Evolutionary conservation across 2,797 vertebrate genomes (phyloP).

Genomic region (Rhodeus uyekii): DNA sequence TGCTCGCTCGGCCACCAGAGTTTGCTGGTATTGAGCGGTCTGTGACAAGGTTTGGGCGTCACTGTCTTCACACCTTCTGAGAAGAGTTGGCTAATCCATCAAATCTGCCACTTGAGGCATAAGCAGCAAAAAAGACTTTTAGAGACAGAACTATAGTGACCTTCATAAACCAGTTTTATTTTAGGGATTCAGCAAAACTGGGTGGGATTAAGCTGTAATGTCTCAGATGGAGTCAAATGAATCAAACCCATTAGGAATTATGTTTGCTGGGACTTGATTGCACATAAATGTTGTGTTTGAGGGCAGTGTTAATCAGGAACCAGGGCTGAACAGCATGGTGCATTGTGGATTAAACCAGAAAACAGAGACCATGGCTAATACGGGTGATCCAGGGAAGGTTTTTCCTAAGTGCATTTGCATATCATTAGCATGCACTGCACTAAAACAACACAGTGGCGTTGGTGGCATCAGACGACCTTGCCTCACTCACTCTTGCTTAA

Average conservation of each 20-base stretch:
- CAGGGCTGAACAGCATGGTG: constrained; percentile 7
- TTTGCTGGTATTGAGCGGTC: constrained; percentile 15
- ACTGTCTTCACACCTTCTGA: constrained; percentile 22
- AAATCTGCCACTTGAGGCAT: constrained; percentile 25
- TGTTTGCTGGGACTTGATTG: constrained; percentile 17
- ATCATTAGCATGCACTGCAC: constrained; percentile 40
- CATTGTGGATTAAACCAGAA: constrained; percentile 27
- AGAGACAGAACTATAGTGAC: constrained; percentile 5
- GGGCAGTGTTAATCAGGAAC: constrained; percentile 8
- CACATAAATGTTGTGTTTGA: constrained; percentile 19
- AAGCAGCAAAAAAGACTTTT: background rate
- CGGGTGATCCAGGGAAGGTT: constrained; percentile 23
- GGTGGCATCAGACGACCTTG: constrained; percentile 35
- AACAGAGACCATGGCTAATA: constrained; percentile 40
- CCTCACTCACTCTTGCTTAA: constrained; percentile 7
- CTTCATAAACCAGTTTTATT: constrained; percentile 17
- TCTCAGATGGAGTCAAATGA: background rate
- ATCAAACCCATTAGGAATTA: background rate
- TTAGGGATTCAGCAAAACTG: background rate
- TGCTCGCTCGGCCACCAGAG: background rate
- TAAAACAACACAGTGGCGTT: constrained; percentile 36
- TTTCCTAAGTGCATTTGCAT: constrained; percentile 35
- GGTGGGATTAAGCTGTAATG: background rate
- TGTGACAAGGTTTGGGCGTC: background rate
- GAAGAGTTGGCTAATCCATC: constrained; percentile 34